Evolutionary conservation across 1,140 invertebrate species (phyloP).

Genomic region (Theocolax elegans): DNA sequence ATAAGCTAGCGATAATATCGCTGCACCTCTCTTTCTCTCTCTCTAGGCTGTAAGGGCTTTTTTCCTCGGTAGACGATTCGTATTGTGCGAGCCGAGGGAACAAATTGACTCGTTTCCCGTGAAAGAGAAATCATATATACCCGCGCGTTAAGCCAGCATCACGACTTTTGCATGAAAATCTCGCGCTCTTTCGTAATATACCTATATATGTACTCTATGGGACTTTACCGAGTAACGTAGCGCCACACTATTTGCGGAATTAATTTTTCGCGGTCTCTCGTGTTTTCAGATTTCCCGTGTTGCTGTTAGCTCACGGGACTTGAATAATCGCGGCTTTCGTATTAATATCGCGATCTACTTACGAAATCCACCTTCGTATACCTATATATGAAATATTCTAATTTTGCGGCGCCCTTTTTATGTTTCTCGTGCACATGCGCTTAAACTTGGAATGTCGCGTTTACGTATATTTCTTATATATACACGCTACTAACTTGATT

Average conservation of each 20-base stretch:
- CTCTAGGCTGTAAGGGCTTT: background rate
- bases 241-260: no score
- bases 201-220: no score
- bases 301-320: background rate
- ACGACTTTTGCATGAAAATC: conserved; percentile 7
- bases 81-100: background rate
- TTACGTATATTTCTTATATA: no score
- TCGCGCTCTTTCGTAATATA: no score
- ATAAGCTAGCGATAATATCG: conserved; percentile 36
- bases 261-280: conserved; percentile 18
- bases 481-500: no score
- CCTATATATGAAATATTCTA: conserved; percentile 1
- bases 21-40: background rate
- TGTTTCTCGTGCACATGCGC: no score
- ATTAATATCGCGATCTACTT: conserved; percentile 25
- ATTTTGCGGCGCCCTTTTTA: background rate
- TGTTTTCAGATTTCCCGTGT: background rate
- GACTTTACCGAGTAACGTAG: no score
- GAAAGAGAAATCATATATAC: background rate
- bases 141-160: background rate
- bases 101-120: conserved; percentile 17
- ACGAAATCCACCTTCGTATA: background rate
- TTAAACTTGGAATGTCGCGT: no score
- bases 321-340: background rate
- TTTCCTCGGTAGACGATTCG: background rate